These are phyloP conservation scores for Euplexia lucipara DNA, from an alignment of 2,888 invertebrate genomes.

Conservation along the genomic window DNA sequence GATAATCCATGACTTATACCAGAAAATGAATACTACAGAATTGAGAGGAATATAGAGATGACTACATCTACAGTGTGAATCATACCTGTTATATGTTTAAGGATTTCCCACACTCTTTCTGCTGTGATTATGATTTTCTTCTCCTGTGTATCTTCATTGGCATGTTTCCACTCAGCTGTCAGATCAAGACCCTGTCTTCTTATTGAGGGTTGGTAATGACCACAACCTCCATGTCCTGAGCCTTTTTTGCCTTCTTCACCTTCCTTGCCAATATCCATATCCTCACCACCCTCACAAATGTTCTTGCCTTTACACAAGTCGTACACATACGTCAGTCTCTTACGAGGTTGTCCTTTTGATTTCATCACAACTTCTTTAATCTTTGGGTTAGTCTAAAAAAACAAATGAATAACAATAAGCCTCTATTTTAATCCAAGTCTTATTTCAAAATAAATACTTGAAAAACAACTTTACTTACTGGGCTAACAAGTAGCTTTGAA, in stretches of 20 bases:
- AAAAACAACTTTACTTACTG: conserved; percentile 92
- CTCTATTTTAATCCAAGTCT: background rate
- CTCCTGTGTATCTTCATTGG: conserved; percentile 99
- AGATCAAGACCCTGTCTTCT: conserved; percentile 97
- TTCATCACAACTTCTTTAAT: conserved; percentile 98
- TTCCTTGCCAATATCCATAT: conserved; percentile 97
- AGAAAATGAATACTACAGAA: too few species aligned
- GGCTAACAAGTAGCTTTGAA: conserved; percentile 98
- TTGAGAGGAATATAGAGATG: background rate
- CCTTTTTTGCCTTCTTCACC: conserved; percentile 92
- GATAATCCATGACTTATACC: too few species aligned
- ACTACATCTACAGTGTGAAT: background rate
- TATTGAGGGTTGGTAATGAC: conserved; percentile 98
- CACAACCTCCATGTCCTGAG: conserved; percentile 98
- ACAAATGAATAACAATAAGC: conserved; percentile 23
- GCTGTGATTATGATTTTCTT: conserved; percentile 98
- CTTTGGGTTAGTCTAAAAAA: conserved; percentile 96
- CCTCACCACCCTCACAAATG: conserved; percentile 99
- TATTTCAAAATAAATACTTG: conserved; percentile 1
- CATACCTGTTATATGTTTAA: conserved; percentile 96
- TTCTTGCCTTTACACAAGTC: conserved; percentile 99
- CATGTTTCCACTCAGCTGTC: conserved; percentile 99
- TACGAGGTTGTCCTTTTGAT: conserved; percentile 98
- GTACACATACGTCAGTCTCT: conserved; percentile 98
- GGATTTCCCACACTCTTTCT: conserved; percentile 99